Base-by-base conservation (phyloP, 2,888 invertebrate species). In the Quadroppia sp. region DNA sequence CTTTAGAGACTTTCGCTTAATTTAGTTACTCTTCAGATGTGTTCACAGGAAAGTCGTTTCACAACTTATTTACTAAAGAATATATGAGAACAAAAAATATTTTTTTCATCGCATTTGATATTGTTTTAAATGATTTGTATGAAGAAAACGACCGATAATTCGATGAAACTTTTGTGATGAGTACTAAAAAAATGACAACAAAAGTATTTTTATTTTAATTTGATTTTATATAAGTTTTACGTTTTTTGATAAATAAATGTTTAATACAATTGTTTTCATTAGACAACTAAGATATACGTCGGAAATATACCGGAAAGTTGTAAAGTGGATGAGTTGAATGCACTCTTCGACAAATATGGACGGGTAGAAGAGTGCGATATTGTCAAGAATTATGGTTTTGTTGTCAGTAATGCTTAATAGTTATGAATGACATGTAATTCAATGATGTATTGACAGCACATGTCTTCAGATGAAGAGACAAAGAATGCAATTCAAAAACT, bases 351-450 rank as follows among this genome's bases (percentile, higher is more conserved):
- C 28, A 77, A 77, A 71, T 76, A 76, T 76, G 78, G 78, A 20
- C 74, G 76, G 71, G 78, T 78, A 6, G 75, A 77, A 42, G 78
- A 78, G 59, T 78, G 78, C 53, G 78, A 78, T 74, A 74, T 78
- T 42, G 77, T 78, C 23, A 78, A 78, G 72, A 78, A 78, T 74
- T 78, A 77, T 75, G 78, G 77, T 56, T 78, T 78, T 75, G 78
- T 78, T 70, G 78, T 78, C 72, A 75, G 77, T 74, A 32, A 23
- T 17, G 56, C 36, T 56, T 70, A 32, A 15, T 73, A 1, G 11
- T n/a, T 32, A 48, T 25, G 6, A 40, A 25, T 40, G 23, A 53
- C 17, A 71, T 25, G 23, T 48, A 36, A 23, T 25, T 64, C 13
- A 0, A 15, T 61, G 20, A n/a, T 40, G 7, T 6, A 30, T 69